Conservation (phyloP, 2,113 vertebrate species). For the Centropus bengalensis region DNA sequence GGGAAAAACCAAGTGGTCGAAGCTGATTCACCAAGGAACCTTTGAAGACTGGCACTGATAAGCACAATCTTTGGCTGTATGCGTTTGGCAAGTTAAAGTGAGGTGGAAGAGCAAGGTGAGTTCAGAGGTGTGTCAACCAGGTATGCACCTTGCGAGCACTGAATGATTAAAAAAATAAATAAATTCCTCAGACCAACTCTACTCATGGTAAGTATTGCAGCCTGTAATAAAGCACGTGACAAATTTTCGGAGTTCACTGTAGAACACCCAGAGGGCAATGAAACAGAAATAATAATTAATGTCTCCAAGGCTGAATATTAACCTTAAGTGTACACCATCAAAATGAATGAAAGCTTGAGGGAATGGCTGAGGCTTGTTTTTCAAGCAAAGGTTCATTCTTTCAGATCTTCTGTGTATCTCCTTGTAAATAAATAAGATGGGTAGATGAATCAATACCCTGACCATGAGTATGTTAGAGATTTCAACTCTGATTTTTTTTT, state of each 20-base stretch:
- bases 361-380: neutral
- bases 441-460: neutral
- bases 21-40: neutral
- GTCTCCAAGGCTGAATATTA: slow-evolving; percentile 3
- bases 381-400: neutral
- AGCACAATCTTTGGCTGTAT: neutral
- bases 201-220: neutral
- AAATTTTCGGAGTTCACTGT: neutral
- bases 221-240: neutral
- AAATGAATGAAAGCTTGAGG: slow-evolving; percentile 11
- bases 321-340: neutral
- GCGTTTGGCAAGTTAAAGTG: neutral
- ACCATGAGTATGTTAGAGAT: neutral
- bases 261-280: neutral
- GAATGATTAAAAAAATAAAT: neutral
- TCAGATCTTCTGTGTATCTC: neutral
- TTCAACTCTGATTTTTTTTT: neutral
- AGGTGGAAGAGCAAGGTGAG: neutral
- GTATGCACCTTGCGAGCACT: neutral
- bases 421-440: neutral
- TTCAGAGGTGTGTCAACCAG: neutral
- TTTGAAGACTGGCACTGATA: neutral
- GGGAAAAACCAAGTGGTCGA: neutral
- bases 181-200: neutral
- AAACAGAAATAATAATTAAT: slow-evolving; percentile 3